Base-by-base conservation (phyloP, 1,140 invertebrate genomes). In the Epicauta chinensis region DNA sequence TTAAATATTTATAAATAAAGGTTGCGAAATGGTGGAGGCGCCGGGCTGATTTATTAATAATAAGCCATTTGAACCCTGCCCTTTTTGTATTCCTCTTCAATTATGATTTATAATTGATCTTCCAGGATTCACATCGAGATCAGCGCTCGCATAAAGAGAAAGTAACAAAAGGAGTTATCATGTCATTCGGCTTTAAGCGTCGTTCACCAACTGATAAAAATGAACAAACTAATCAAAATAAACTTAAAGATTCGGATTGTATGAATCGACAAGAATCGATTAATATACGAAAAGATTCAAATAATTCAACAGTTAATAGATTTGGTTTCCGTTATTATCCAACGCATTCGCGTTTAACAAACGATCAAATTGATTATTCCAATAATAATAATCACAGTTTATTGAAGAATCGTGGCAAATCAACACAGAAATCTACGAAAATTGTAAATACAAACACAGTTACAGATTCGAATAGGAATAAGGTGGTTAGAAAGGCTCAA, bases 401-500 rank as follows among this genome's bases (percentile, higher is more conserved):
- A 7, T 23, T 23, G 23, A 23, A 23, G 7, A 23, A 0, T 23
- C 23, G 23, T 3, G 23, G 15, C 3, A 23, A 23, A 23, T 23
- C 23, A 3, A 23, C 2, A 7, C 4, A 5, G 23, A 23, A 23
- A 7, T 3, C 23, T 23, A 7, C 7, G 7, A 23, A 23, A 7
- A 23, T 23, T 23, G 4, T 7, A 23, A 23, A 40, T 12, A 23
- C n/a, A n/a, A n/a, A n/a, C n/a, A 23, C 7, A 7, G 23, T 3
- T n/a, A n/a, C n/a, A n/a, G 23, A 23, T 44, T 44, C 12, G 6
- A 14, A 43, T 23, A 23, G 23, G 23, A 23, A 23, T 23, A 23
- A 23, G 2, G 23, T 23, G 59, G 10, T 57, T 65, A 12, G 65
- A 66, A 30, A 61, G 62, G 0, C 65, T 64, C 45, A 13, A 43